Percentiles rank a stretch among this genome's conserved stretches.
phyloP scores from a whole-genome alignment of 2,888 invertebrate species.

The Lithophane socia region DNA sequence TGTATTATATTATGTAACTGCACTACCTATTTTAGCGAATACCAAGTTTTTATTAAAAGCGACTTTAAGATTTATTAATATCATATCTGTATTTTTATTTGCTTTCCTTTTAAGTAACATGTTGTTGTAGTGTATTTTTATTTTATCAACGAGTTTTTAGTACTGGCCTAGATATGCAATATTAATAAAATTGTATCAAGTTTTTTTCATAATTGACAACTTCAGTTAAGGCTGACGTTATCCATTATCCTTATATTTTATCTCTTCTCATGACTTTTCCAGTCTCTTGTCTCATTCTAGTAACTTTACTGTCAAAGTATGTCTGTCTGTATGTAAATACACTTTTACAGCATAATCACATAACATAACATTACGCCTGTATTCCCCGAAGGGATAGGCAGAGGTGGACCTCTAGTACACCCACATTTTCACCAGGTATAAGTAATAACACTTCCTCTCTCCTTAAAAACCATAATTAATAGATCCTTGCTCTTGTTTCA shows the following conservation, averaged over 20 bases:
- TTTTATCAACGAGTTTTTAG: conserved; percentile 7
- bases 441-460: too few relatives aligned
- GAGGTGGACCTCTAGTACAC: too few relatives aligned
- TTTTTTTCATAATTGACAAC: conserved; percentile 8
- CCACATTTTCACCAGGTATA: too few relatives aligned
- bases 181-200: conserved; percentile 13
- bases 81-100: conserved; percentile 19
- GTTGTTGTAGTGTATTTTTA: neutral
- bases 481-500: too few relatives aligned
- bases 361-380: too few relatives aligned
- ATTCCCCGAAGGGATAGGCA: too few relatives aligned
- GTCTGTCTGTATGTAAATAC: too few relatives aligned
- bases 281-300: neutral
- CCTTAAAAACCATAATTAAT: too few relatives aligned
- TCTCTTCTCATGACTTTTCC: too few relatives aligned
- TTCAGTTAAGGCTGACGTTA: neutral
- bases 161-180: conserved; percentile 24
- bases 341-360: too few relatives aligned
- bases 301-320: neutral
- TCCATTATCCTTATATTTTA: neutral
- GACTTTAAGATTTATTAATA: conserved; percentile 36
- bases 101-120: conserved; percentile 42
- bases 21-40: conserved; percentile 42
- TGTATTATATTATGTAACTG: conserved; percentile 46
- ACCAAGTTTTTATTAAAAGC: conserved; percentile 42